A percentile compares a stretch with the other conserved stretches of the same genome.
Conservation (phyloP, 2,797 vertebrate species). For the Rhynchotus rufescens region DNA sequence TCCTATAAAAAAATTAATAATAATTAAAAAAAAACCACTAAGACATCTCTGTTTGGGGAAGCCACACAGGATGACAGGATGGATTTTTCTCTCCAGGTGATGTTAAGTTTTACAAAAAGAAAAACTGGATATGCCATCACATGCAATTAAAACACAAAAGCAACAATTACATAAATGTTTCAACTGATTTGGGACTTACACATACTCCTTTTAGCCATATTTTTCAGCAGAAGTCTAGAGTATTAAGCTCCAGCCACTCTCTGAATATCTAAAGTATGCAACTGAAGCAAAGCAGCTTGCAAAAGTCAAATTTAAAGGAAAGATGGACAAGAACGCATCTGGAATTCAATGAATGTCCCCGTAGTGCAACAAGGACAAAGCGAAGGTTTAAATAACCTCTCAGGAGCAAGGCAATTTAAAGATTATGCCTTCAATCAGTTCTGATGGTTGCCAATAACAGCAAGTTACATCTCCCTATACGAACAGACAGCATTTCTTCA, state of each 20-base stretch:
- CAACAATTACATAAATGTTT: neutral
- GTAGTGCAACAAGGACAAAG: neutral
- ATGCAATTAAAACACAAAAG: neutral
- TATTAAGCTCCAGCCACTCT: neutral
- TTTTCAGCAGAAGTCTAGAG: neutral
- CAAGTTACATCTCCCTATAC: neutral
- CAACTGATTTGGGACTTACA: neutral
- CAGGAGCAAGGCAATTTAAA: neutral
- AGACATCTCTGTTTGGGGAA: neutral
- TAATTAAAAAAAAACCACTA: too few species aligned
- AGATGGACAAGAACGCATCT: conserved; percentile 43
- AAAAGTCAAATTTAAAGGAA: neutral
- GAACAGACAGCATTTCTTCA: neutral
- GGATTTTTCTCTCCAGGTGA: rapidly evolving
- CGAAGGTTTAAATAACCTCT: neutral
- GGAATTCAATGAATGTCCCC: conserved; percentile 38
- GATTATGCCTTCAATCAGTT: neutral
- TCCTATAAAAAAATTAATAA: too few species aligned
- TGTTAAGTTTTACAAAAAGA: neutral
- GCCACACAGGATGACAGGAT: neutral
- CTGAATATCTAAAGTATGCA: conserved; percentile 4
- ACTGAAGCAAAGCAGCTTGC: neutral
- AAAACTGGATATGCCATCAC: neutral
- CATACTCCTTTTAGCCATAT: neutral
- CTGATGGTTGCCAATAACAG: neutral